Evolutionary conservation across 2,797 vertebrate species (phyloP).

Genomic region (Martes flavigula): DNA sequence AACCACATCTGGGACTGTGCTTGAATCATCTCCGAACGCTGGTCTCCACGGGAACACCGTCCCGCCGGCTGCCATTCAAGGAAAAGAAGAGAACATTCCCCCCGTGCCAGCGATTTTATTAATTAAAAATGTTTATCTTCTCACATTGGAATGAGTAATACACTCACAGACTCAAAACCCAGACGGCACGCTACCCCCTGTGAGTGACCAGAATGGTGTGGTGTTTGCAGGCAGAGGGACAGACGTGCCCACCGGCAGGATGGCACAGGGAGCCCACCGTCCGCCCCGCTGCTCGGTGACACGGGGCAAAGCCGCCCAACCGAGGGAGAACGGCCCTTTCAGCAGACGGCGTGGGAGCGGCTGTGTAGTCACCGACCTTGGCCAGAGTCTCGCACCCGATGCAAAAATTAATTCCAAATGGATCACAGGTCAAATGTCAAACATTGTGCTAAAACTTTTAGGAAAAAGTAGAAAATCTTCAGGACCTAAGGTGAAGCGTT

Average conservation of each 20-base stretch:
- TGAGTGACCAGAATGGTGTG: not conserved
- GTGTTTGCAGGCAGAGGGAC: not conserved
- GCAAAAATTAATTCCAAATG: not conserved
- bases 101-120: not conserved
- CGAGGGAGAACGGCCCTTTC: not conserved
- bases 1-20: rapidly evolving
- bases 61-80: not conserved
- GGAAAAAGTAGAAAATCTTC: not conserved
- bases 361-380: no score
- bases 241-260: not conserved
- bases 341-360: rapidly evolving
- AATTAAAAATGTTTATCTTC: not conserved
- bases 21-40: rapidly evolving
- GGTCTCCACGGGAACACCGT: not conserved
- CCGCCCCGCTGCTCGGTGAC: not conserved
- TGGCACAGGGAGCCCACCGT: no score
- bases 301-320: rapidly evolving
- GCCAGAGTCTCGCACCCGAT: not conserved
- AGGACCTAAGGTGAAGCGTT: not conserved
- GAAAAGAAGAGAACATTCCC: not conserved
- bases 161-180: not conserved
- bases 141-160: not conserved
- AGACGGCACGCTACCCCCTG: not conserved
- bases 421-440: not conserved
- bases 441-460: not conserved